phyloP scores from a whole-genome alignment of 37 sponge, comb jelly and placozoan species.

The Cliona cf. orientalis region DNA sequence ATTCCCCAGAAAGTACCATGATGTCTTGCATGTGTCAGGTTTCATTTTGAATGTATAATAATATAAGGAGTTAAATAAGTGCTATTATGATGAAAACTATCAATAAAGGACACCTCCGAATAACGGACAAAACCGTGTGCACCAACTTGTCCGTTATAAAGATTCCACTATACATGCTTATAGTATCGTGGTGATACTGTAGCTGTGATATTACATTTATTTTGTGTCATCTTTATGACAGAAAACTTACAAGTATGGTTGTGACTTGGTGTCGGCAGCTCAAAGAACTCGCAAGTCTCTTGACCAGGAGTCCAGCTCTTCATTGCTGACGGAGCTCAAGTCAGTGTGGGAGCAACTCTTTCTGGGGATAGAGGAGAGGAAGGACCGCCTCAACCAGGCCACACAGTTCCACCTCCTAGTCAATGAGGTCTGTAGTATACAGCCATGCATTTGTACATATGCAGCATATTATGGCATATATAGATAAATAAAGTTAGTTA shows the following conservation, averaged over 20 bases:
- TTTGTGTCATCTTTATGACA: conserved; percentile 5
- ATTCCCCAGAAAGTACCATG: too few species aligned
- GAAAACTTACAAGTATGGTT: conserved; percentile 70
- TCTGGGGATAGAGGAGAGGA: not conserved
- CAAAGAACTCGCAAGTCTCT: conserved; percentile 40
- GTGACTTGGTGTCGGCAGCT: conserved; percentile 63
- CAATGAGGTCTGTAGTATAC: conserved; percentile 30
- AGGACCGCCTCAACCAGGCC: conserved; percentile 20
- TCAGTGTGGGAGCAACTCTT: conserved; percentile 49
- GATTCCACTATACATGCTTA: too few species aligned
- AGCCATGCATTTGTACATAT: not conserved
- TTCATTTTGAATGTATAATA: too few species aligned
- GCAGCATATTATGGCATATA: not conserved
- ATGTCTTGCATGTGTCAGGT: too few species aligned
- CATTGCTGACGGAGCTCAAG: conserved; percentile 13
- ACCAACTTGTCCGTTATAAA: too few species aligned
- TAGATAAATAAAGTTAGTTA: too few species aligned
- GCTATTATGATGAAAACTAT: too few species aligned
- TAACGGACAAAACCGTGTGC: too few species aligned
- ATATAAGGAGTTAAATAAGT: too few species aligned
- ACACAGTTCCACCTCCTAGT: conserved; percentile 34
- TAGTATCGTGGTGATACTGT: not conserved
- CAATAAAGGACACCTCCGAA: too few species aligned
- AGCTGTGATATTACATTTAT: too few species aligned
- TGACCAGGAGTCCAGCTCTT: conserved; percentile 11